Evolutionary conservation across 2,888 invertebrate species (phyloP), one percentile per base, ranked within the genome.

Genomic region (Scaptomyza reducta): DNA sequence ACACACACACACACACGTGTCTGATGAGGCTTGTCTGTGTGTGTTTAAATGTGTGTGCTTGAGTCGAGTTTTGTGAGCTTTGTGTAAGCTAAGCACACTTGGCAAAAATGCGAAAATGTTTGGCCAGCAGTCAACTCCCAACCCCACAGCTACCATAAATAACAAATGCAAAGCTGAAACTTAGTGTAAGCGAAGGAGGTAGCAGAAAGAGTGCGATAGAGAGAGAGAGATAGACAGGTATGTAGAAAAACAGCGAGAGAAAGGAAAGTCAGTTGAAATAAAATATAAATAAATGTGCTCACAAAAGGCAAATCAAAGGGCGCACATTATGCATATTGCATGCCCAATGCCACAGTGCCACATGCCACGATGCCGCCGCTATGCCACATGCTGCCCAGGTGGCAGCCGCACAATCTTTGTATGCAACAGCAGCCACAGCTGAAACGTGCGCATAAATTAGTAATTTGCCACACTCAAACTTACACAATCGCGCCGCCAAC

Each of bases 311-410:
- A 83, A 83, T 83, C 82, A 83, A 83, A 83, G 80, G 74, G 63
- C 74, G 65, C 80, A 80, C 83, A 82, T 82, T 82, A 83, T 83
- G 82, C 86, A 83, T 83, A 83, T 78, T 83, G 83, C 80, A 83
- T 83, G 65, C 76, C 64, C 60, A 63, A 33, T 42, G 54, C 22
- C 50, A 18, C 56, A 22, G 33, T 46, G 33, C 40, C 71, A 10
- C 54, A 33, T 45, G 40, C 55, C 69, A 53, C 51, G 38, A 14
- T 40, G 16, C 40, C 14, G 13, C 38, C 40, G 40, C 16, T 40
- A 40, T 40, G 40, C 40, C 40, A 33, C 56, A 25, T 41, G 50
- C 44, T 41, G 31, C 44, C 40, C 64, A 67, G 63, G 70, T 70
- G 69, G 41, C 63, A 69, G 60, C 70, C 59, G 29, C 62, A 41